Evolutionary conservation across 2,888 invertebrate species (phyloP), one percentile per base, ranked within the genome.

Genomic region (Cataglyphis altisquamis): DNA sequence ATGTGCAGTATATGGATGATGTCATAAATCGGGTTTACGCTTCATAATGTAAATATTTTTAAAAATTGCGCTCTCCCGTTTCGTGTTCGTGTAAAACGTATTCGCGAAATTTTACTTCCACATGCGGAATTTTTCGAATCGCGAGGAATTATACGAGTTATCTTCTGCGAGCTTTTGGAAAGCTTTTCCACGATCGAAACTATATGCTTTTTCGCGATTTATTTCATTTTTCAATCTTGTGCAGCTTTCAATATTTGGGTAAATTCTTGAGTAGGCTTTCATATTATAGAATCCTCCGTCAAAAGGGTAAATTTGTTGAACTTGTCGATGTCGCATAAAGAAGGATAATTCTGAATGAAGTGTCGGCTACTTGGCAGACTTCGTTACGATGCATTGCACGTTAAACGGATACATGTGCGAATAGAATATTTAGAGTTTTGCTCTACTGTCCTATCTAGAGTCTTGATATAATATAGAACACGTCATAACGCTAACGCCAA

Each of bases 311-410:
- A 70, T 48, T 60, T 32, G 36, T 72, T 78, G 45, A 70, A 72
- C 60, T 36, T 32, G 36, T 25, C 82, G 74, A 55, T 60, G 63
- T 63, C 45, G 66, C 39, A 21, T 15, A 52, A 52, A 55, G 72
- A 8, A 62, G 75, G 62, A 36, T 74, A 73, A 84, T 88, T 80
- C 68, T 88, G 89, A 89, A 89, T 89, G 89, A 87, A 84, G 83
- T 48, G 41, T 52, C 68, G 63, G 62, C 73, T 64, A 84, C 82
- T 87, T 89, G 89, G 85, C 89, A 89, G n/a, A 84, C 85, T 80
- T 41, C n/a, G 88, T 85, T 78, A 72, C 68, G 64, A 60, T 41
- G 55, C 64, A 63, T 18, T 60, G 52, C 52, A 48, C 66, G 67
- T 66, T 77, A 57, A 84, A 70, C 63, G 70, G 41, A 78, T 52